phyloP scores from a whole-genome alignment of 2,888 invertebrate genomes.

The Aromia moschata region DNA sequence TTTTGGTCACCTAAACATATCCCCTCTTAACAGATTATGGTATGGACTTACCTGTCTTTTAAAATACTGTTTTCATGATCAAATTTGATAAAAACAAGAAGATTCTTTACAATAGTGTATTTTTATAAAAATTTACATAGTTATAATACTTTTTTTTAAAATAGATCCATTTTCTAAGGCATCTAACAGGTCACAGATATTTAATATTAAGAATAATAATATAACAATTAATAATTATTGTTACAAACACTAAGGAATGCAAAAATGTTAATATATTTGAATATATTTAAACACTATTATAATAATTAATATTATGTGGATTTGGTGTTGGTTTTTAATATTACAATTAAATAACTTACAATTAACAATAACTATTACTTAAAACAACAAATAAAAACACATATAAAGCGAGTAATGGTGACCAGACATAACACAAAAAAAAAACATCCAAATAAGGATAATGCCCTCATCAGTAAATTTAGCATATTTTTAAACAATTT shows the following conservation, averaged over 20 bases:
- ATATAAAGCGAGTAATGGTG: not conserved
- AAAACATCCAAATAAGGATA: slow-evolving; percentile 1
- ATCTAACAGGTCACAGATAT: slow-evolving; percentile 57
- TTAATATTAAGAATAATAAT: slow-evolving; percentile 42
- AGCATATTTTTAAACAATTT: not conserved
- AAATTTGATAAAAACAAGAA: not conserved
- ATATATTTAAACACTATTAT: slow-evolving; percentile 27
- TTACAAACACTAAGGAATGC: slow-evolving; percentile 44
- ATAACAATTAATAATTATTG: slow-evolving; percentile 41
- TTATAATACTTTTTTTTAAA: slow-evolving; percentile 49
- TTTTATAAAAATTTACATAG: slow-evolving; percentile 49
- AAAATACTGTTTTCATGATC: not conserved
- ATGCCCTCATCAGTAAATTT: slow-evolving; percentile 9
- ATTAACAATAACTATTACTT: slow-evolving; percentile 27
- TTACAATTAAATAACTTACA: slow-evolving; percentile 26
- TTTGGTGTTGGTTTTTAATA: slow-evolving; percentile 39
- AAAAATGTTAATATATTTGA: slow-evolving; percentile 30
- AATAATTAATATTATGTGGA: slow-evolving; percentile 40
- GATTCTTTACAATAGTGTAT: slow-evolving; percentile 41
- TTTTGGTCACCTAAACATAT: too few relatives aligned
- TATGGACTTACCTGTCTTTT: too few relatives aligned
- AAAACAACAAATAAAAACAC: slow-evolving; percentile 10
- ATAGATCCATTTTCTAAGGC: slow-evolving; percentile 54
- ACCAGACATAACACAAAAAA: slow-evolving; percentile 4
- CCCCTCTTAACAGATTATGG: too few relatives aligned